phyloP scores from a whole-genome alignment of 2,113 vertebrate genomes.

The Lates calcarifer region DNA sequence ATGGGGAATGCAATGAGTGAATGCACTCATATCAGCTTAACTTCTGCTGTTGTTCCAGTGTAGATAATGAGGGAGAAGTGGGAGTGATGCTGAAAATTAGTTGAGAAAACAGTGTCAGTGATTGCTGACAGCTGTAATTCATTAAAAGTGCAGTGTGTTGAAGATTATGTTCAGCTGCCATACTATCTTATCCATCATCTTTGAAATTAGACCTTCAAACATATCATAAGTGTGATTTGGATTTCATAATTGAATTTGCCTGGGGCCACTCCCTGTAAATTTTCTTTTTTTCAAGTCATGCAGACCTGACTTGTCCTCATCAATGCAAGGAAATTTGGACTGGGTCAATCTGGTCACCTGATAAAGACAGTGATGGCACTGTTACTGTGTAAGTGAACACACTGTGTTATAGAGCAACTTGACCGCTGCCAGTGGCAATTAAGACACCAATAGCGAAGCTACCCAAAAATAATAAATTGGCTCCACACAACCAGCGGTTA shows the following conservation, averaged over 20 bases:
- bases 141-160: constrained; percentile 41
- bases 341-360: neutral
- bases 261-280: neutral
- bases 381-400: neutral
- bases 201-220: constrained; percentile 48
- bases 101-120: constrained; percentile 52
- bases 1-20: constrained; percentile 63
- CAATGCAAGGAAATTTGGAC: neutral
- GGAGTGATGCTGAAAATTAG: constrained; percentile 39
- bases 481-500: neutral
- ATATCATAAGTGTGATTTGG: constrained; percentile 20
- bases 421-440: neutral
- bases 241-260: constrained; percentile 37
- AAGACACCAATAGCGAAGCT: neutral
- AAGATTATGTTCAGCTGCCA: constrained; percentile 41
- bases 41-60: constrained; percentile 52
- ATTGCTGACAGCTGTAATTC: constrained; percentile 50
- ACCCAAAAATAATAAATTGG: neutral
- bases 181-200: constrained; percentile 43
- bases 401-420: neutral
- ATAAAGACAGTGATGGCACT: neutral
- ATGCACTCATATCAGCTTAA: constrained; percentile 48
- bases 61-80: constrained; percentile 52
- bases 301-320: neutral
- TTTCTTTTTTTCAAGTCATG: neutral